Base-by-base conservation (phyloP, 2,888 invertebrate species). In the Alloscopus bannaensis region DNA sequence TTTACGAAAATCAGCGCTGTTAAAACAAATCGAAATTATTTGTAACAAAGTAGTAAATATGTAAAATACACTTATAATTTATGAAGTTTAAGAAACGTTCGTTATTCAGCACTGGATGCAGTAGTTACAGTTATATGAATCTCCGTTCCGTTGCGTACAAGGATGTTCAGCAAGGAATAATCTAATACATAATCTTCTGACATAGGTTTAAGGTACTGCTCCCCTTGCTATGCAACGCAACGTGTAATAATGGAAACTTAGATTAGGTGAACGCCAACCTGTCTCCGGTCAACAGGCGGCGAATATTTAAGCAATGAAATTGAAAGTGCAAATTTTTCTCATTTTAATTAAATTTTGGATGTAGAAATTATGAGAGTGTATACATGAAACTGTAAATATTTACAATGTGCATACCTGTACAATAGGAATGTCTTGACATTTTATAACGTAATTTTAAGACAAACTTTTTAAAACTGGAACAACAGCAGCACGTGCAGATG, bases 281-380 rank as follows among this genome's bases (percentile, higher is more conserved):
- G 64, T 47, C n/a, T 8, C 47, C 28, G 40, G 28, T 73, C 55
- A 16, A 60, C 60, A 55, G 40, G 40, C 52, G 47, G 57, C 70
- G 64, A 42, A 36, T 47, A 52, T 77, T 69, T 77, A 77, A 77
- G 77, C 64, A 64, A 76, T 68, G 77, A 70, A 77, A 77, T 60
- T 76, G 47, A 77, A 77, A 77, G 77, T 77, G 77, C 77, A 77
- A 77, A 77, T 77, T 64, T 66, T 69, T 76, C 76, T 76, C 68
- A 68, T 68, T 69, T 69, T 77, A 69, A 76, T 57, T 31, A 28
- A 75, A 42, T 36, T 26, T 66, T 57, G 29, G 40, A 45, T 20
- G 29, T 62, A 62, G 36, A 13, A 42, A 55, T 29, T 28, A 50
- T 45, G 31, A 59, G 11, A 55, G 13, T 60, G 28, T 50, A 50